These are phyloP conservation scores for Melanotaenia parkinsoni DNA, from an alignment of 2,797 vertebrate species.

Conservation along the genomic window DNA sequence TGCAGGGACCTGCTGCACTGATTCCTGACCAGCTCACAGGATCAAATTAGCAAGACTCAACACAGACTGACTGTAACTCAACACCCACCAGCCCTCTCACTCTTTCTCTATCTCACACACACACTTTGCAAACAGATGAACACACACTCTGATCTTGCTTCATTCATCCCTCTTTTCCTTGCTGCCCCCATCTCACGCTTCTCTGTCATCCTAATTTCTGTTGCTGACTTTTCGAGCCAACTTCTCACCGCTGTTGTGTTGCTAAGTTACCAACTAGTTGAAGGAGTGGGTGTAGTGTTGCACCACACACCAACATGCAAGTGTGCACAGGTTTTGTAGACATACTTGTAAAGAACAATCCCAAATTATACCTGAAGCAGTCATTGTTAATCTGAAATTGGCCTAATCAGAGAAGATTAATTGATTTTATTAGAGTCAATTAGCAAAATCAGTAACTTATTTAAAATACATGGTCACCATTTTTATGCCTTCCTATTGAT, in stretches of 20 bases:
- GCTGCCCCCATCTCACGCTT: constrained; percentile 43
- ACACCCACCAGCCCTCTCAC: constrained; percentile 52
- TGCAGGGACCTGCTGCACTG: constrained; percentile 59
- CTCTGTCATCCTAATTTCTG: constrained; percentile 46
- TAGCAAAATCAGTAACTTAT: not conserved
- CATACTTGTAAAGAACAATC: not conserved
- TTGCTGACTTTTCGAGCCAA: constrained; percentile 60
- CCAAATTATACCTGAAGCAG: not conserved
- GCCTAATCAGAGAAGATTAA: not conserved
- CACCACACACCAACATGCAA: constrained; percentile 63
- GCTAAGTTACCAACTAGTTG: constrained; percentile 76
- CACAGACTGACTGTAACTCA: constrained; percentile 69
- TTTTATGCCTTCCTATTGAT: no score
- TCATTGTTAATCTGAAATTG: constrained; percentile 2
- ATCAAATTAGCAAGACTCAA: constrained; percentile 73
- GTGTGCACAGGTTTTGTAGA: not conserved
- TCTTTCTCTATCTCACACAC: constrained; percentile 25
- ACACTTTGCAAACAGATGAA: constrained; percentile 14
- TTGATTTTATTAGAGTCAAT: not conserved
- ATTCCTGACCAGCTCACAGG: constrained; percentile 65
- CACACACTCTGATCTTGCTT: constrained; percentile 13
- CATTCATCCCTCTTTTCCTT: constrained; percentile 22
- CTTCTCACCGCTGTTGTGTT: constrained; percentile 71
- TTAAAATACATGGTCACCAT: no score
- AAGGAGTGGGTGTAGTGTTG: constrained; percentile 63